Base-by-base conservation (phyloP, 2,113 vertebrate genomes). In the Onychostruthus taczanowskii region DNA sequence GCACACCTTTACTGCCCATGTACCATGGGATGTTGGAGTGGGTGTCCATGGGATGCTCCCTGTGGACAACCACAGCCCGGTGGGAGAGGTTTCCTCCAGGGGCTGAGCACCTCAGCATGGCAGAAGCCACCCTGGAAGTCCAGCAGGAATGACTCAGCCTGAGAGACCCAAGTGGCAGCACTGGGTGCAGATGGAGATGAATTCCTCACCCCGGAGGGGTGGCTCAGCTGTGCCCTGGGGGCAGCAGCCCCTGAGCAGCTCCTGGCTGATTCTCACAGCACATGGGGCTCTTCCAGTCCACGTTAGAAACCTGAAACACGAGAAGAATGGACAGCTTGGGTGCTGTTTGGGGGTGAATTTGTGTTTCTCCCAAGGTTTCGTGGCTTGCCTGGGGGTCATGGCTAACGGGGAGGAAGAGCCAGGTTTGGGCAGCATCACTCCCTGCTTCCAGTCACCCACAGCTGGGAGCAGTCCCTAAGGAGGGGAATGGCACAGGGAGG, bases 251-350 rank as follows among this genome's bases (percentile, higher is more conserved):
- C 86, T 70, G 23, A 37, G 89, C 84, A 89, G 11, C 89, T 55
- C 70, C 35, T 5, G 52, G 61, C 5, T 0, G 3, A 7, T 27
- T 19, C 37, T 19, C 70, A 55, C 74, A 35, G 84, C 63, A 2
- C 49, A 4, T 8, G 13, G 23, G 46, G 66, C 73, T 55, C 30
- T 61, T 6, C 35, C 43, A 41, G 66, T 16, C 13, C 9, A 3
- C 3, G 11, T 10, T n/a, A 50, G 44, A 75, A 75, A 63, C 1
- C 1, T 16, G 44, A 22, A 69, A 17, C 27, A 44, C 0, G 0
- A 68, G 53, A 58, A 58, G n/a, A 70, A 43, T 1, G 0, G 18
- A n/a, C 2, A 46, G 27, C 13, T 70, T 14, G 30, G 39, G 11
- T 47, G 52, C 33, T 35, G 10, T 12, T 53, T 49, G 2, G 23